phyloP scores from a whole-genome alignment of 2,888 invertebrate genomes.

The Macaria liturata region DNA sequence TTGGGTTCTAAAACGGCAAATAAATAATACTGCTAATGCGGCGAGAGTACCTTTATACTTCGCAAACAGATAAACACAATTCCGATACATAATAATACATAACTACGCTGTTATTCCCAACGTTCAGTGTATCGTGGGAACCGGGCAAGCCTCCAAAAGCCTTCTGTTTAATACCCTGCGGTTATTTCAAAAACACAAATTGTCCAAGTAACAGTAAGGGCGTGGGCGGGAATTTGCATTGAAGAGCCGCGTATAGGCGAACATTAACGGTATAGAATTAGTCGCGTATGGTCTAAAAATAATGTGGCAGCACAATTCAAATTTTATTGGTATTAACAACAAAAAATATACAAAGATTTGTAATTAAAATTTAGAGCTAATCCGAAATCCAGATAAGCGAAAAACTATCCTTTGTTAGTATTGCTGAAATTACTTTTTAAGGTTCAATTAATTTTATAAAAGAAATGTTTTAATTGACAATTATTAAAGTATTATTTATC shows the following conservation, averaged over 20 bases:
- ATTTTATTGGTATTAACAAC: no score
- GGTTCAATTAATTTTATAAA: no score
- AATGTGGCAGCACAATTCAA: no score
- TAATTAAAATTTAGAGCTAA: no score
- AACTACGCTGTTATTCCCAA: constrained; percentile 18
- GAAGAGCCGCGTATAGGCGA: no score
- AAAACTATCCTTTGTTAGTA: no score
- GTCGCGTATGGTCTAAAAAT: no score
- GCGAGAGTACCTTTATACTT: constrained; percentile 13
- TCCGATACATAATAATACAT: constrained; percentile 14
- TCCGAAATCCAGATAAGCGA: no score
- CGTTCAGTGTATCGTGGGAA: constrained; percentile 22
- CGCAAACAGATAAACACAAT: constrained; percentile 21
- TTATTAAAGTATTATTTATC: background rate
- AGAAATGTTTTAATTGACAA: no score
- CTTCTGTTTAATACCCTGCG: constrained; percentile 24
- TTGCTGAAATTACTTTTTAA: no score
- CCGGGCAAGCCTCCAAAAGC: constrained; percentile 24
- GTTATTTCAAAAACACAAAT: constrained; percentile 18
- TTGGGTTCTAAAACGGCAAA: constrained; percentile 15
- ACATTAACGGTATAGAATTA: no score
- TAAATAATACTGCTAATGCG: constrained; percentile 18
- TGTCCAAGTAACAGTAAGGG: constrained; percentile 3
- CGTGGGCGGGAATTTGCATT: background rate
- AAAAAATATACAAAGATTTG: no score